A percentile compares a stretch with the other conserved stretches of the same genome.
These are phyloP conservation scores for Pyrrhia umbra DNA, from an alignment of 2,888 invertebrate genomes.

Conservation along the genomic window DNA sequence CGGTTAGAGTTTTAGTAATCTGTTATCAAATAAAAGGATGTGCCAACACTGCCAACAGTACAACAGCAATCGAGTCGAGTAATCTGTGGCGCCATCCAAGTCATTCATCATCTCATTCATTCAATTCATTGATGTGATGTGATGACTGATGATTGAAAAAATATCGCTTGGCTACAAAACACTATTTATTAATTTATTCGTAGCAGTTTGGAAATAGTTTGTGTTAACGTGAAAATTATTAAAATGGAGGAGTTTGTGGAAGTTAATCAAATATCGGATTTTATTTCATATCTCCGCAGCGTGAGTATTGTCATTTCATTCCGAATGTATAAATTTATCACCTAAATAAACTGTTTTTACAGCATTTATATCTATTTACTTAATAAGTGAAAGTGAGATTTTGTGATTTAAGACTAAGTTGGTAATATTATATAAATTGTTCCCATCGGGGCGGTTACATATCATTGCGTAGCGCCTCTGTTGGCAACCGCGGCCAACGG, in stretches of 20 bases:
- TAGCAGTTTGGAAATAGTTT: slow-evolving; percentile 33
- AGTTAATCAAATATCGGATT: slow-evolving; percentile 94
- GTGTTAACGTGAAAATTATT: slow-evolving; percentile 51
- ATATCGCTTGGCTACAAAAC: slow-evolving; percentile 6
- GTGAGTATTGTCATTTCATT: slow-evolving; percentile 89
- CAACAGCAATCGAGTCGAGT: too few relatives aligned
- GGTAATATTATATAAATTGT: slow-evolving; percentile 14
- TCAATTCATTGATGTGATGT: slow-evolving; percentile 19
- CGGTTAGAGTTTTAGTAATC: too few relatives aligned
- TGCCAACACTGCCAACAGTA: too few relatives aligned
- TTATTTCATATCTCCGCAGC: slow-evolving; percentile 94
- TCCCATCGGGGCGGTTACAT: slow-evolving; percentile 30
- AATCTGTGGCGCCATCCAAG: background rate
- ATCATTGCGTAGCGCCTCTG: slow-evolving; percentile 23
- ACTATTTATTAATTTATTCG: background rate
- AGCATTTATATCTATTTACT: slow-evolving; percentile 11
- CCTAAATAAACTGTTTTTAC: slow-evolving; percentile 18
- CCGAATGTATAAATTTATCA: background rate
- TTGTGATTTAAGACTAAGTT: background rate
- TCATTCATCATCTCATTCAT: slow-evolving; percentile 27
- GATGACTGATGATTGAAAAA: slow-evolving; percentile 39
- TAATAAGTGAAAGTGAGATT: background rate
- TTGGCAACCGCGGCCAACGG: slow-evolving; percentile 25
- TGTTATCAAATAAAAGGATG: too few relatives aligned
- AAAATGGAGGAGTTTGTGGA: slow-evolving; percentile 91